Evolutionary conservation across 1,140 invertebrate species (phyloP).

Genomic region (Drosophila sechellia): DNA sequence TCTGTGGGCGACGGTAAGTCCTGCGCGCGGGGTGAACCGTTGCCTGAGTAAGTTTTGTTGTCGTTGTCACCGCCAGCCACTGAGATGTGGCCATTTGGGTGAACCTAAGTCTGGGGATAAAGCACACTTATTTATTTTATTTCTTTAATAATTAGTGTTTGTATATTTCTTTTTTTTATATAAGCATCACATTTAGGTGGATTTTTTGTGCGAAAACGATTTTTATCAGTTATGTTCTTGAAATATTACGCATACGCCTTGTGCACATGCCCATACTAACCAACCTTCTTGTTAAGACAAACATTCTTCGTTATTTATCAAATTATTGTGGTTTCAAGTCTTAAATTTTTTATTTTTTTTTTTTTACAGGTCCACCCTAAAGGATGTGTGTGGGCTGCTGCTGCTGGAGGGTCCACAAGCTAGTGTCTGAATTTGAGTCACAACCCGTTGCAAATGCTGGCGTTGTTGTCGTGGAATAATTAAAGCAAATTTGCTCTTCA

Average conservation of each 20-base stretch:
- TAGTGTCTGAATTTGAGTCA: constrained; percentile 42
- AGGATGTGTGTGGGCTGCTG: constrained; percentile 19
- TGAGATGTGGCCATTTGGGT: not conserved
- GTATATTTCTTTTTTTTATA: too few species aligned
- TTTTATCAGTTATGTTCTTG: too few species aligned
- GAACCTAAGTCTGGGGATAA: not conserved
- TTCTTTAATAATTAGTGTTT: too few species aligned
- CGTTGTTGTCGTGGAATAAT: constrained; percentile 76
- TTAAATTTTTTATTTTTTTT: too few species aligned
- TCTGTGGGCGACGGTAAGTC: constrained; percentile 38
- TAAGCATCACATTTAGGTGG: too few species aligned
- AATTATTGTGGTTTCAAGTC: not conserved
- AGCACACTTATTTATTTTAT: not conserved
- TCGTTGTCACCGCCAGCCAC: constrained; percentile 34
- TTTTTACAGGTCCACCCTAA: constrained; percentile 9
- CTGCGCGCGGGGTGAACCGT: constrained; percentile 11
- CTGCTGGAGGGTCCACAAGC: constrained; percentile 33
- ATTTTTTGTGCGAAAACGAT: too few species aligned
- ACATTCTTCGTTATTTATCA: not conserved
- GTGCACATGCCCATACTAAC: not conserved
- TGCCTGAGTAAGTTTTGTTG: constrained; percentile 67
- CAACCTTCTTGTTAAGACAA: not conserved
- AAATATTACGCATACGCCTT: not conserved
- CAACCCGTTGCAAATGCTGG: constrained; percentile 58
- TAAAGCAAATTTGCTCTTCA: constrained; percentile 84